These are phyloP conservation scores for Xyrichtys novacula DNA, from an alignment of 2,797 vertebrate species.

Conservation along the genomic window DNA sequence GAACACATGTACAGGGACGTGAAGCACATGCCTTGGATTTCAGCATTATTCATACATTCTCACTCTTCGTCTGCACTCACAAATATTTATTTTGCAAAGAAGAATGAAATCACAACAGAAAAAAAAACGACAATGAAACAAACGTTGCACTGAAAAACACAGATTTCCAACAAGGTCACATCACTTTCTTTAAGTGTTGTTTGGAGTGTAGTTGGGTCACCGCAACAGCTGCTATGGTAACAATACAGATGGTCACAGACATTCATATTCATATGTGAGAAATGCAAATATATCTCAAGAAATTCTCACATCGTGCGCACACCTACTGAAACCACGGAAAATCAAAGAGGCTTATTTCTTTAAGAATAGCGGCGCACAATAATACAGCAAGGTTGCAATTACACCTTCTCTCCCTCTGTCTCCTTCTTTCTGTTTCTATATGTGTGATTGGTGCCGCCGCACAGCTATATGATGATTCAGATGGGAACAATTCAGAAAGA, in stretches of 20 bases:
- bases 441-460: slow-evolving; percentile 52
- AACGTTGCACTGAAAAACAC: slow-evolving; percentile 19
- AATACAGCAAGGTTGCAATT: slow-evolving; percentile 65
- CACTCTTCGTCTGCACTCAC: slow-evolving; percentile 14
- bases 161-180: slow-evolving; percentile 35
- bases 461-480: slow-evolving; percentile 60
- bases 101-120: slow-evolving; percentile 12
- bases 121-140: not conserved
- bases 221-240: slow-evolving; percentile 68
- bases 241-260: slow-evolving; percentile 53
- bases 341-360: slow-evolving; percentile 64
- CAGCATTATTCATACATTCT: slow-evolving; percentile 22
- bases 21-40: slow-evolving; percentile 9
- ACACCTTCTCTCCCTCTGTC: slow-evolving; percentile 56
- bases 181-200: slow-evolving; percentile 17
- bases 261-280: slow-evolving; percentile 35
- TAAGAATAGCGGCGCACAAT: slow-evolving; percentile 46
- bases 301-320: not conserved
- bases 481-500: slow-evolving; percentile 68
- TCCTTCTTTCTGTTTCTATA: slow-evolving; percentile 47
- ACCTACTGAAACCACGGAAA: slow-evolving; percentile 53
- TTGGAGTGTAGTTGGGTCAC: slow-evolving; percentile 43
- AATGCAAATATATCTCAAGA: slow-evolving; percentile 24
- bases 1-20: not conserved
- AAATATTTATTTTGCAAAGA: slow-evolving; percentile 29